Percentiles rank a stretch among this genome's conserved stretches.
Evolutionary conservation across 2,113 vertebrate species (phyloP).

Genomic region (Neomonachus schauinslandi): DNA sequence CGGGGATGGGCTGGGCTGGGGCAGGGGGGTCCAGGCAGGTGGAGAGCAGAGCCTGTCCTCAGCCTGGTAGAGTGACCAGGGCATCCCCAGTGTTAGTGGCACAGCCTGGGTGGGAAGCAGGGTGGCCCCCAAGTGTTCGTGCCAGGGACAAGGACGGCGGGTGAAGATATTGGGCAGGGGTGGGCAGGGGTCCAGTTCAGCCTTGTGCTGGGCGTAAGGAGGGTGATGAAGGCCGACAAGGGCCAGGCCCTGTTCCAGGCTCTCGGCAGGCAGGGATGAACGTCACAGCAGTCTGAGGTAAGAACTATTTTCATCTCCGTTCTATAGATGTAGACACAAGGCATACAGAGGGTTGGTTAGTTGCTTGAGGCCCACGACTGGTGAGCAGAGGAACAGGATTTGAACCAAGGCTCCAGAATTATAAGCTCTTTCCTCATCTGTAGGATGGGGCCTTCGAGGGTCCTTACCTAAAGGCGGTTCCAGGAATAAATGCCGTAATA

Average conservation of each 20-base stretch:
- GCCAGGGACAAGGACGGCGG: not conserved
- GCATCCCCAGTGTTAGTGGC: not conserved
- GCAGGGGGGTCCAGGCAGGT: not conserved
- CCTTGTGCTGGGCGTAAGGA: not conserved
- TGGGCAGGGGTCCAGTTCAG: not conserved
- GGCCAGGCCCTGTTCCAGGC: not conserved
- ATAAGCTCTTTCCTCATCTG: not conserved
- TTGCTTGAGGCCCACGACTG: not conserved
- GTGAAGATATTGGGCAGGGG: fast-evolving
- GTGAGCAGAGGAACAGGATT: not conserved
- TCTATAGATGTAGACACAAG: not conserved
- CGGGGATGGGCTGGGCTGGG: not conserved
- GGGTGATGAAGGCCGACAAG: not conserved
- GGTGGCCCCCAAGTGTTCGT: not conserved
- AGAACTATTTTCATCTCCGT: not conserved
- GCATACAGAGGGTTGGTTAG: not conserved
- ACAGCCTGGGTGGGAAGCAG: not conserved
- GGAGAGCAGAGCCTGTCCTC: not conserved
- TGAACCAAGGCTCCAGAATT: not conserved
- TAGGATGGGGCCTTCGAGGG: not conserved
- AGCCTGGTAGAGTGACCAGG: not conserved
- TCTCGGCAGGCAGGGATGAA: fast-evolving
- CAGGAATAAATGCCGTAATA: not conserved
- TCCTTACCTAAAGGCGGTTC: fast-evolving
- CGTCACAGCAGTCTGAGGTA: not conserved